Evolutionary conservation across 2,797 vertebrate genomes (phyloP).

Genomic region (Borostomias antarcticus): DNA sequence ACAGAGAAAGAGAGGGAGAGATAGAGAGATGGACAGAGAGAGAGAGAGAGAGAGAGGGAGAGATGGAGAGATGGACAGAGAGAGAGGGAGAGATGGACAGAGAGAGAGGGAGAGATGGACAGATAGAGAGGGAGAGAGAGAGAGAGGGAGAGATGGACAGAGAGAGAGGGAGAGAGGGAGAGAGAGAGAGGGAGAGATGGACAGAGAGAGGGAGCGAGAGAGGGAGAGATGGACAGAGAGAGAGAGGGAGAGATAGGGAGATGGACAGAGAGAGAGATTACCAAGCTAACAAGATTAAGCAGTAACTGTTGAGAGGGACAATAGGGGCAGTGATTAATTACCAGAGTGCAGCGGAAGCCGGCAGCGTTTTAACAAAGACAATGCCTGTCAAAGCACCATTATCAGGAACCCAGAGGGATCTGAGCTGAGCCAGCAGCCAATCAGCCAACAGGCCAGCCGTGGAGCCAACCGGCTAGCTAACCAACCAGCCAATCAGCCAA

Average conservation of each 20-base stretch:
- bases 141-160: too few relatives aligned
- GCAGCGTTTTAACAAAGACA: slow-evolving; percentile 57
- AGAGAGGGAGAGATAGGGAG: slow-evolving; percentile 18
- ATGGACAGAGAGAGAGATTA: neutral
- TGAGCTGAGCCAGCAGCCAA: neutral
- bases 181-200: slow-evolving; percentile 39
- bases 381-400: slow-evolving; percentile 52
- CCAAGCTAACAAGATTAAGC: slow-evolving; percentile 68
- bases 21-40: too few relatives aligned
- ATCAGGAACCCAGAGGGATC: neutral
- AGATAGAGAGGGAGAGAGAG: neutral
- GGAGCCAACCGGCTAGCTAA: neutral
- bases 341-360: slow-evolving; percentile 51
- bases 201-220: neutral
- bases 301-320: slow-evolving; percentile 63
- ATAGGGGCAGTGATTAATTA: slow-evolving; percentile 69
- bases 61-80: too few relatives aligned
- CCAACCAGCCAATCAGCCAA: neutral
- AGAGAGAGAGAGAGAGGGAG: too few relatives aligned
- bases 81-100: too few relatives aligned
- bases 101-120: neutral
- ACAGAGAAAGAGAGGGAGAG: too few relatives aligned
- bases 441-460: neutral
- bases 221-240: neutral
- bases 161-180: too few relatives aligned